A percentile compares a stretch with the other conserved stretches of the same genome.
These are phyloP conservation scores for Oxystoma pomonae DNA, from an alignment of 2,888 invertebrate species.

Conservation along the genomic window DNA sequence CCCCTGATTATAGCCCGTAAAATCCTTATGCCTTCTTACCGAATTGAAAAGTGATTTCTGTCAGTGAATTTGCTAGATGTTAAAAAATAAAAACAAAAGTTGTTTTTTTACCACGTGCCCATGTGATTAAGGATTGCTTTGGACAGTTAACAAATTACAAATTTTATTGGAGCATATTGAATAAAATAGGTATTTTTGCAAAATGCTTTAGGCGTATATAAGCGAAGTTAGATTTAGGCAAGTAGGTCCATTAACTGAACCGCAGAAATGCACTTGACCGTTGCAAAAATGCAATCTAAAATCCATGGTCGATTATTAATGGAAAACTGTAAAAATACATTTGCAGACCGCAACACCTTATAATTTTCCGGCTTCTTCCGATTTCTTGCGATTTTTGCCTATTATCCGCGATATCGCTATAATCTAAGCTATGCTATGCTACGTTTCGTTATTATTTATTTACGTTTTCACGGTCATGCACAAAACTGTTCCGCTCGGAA, in stretches of 20 bases:
- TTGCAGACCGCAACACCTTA: neutral
- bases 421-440: neutral
- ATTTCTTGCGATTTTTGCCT: neutral
- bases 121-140: too few relatives aligned
- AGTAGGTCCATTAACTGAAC: neutral
- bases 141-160: too few relatives aligned
- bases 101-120: too few relatives aligned
- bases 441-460: slow-evolving; percentile 13
- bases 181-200: too few relatives aligned
- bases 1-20: too few relatives aligned
- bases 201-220: too few relatives aligned
- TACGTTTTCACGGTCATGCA: slow-evolving; percentile 21
- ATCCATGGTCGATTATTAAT: neutral
- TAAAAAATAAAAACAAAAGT: too few relatives aligned
- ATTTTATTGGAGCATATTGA: too few relatives aligned
- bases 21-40: too few relatives aligned
- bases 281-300: neutral
- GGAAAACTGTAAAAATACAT: neutral
- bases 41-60: too few relatives aligned
- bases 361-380: neutral
- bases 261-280: neutral
- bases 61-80: too few relatives aligned
- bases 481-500: slow-evolving; percentile 14
- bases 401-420: neutral
- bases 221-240: neutral